phyloP scores from a whole-genome alignment of 1,140 invertebrate species.

The Mycetomoellerius zeteki region DNA sequence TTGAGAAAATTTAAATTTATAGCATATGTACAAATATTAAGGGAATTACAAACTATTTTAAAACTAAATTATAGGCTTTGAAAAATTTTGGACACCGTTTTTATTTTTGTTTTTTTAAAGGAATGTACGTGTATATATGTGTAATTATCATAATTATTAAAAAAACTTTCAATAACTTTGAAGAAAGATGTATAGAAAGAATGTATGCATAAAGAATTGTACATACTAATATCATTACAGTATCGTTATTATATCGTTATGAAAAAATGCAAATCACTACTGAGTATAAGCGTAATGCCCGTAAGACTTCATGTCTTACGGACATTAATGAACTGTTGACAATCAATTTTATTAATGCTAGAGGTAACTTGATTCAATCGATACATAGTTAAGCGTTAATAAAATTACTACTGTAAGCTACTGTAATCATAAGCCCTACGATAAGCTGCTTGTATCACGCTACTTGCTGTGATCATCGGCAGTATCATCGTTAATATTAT shows the following conservation, averaged over 20 bases:
- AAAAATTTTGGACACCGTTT: background rate
- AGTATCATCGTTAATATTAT: conserved; percentile 33
- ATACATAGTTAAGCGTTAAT: conserved; percentile 52
- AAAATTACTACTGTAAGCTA: conserved; percentile 43
- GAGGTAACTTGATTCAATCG: conserved; percentile 49
- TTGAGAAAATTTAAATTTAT: conserved; percentile 14
- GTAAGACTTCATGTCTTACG: background rate
- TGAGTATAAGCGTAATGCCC: background rate
- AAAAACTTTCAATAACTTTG: background rate
- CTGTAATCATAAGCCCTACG: conserved; percentile 34
- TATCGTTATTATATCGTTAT: background rate
- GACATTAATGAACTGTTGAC: conserved; percentile 32
- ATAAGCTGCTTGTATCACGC: conserved; percentile 54
- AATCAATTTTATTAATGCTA: conserved; percentile 51
- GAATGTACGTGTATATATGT: too few relatives aligned
- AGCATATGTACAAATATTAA: background rate
- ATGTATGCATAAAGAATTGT: background rate
- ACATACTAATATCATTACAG: background rate
- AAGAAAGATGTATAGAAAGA: background rate
- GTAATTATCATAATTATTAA: background rate
- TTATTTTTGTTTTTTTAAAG: background rate
- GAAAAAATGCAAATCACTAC: conserved; percentile 37
- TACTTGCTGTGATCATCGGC: conserved; percentile 42
- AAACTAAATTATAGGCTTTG: background rate
- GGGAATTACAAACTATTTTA: background rate